Evolutionary conservation across 2,797 vertebrate species (phyloP).

Genomic region (Monodelphis domestica): DNA sequence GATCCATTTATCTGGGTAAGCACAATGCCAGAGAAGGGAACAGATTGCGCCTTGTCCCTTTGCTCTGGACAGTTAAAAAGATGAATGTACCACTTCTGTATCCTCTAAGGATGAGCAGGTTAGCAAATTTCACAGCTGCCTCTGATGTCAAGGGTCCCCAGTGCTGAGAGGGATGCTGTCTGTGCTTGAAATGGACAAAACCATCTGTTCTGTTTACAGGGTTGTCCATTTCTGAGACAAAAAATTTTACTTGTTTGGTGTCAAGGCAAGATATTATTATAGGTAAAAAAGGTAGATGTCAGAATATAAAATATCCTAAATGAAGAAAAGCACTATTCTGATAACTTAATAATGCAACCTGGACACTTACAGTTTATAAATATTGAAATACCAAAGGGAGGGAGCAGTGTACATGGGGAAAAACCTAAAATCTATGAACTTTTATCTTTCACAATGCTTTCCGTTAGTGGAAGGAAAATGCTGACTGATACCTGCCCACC

Average conservation of each 20-base stretch:
- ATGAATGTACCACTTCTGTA: too few species aligned
- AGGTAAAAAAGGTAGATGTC: neutral
- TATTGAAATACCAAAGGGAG: neutral
- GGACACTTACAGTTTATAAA: slow-evolving; percentile 1
- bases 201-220: neutral
- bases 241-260: neutral
- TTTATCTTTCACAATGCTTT: neutral
- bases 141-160: neutral
- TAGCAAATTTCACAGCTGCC: neutral
- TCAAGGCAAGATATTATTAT: neutral
- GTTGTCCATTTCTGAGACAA: neutral
- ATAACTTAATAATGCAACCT: neutral
- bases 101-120: neutral
- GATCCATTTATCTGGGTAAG: neutral
- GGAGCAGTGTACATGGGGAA: neutral
- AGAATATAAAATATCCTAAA: neutral
- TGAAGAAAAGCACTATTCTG: neutral
- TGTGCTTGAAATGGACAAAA: neutral
- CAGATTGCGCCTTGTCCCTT: neutral
- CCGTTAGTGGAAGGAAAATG: neutral
- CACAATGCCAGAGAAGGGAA: neutral
- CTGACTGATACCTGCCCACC: neutral
- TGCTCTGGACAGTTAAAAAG: neutral
- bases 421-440: neutral
- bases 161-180: neutral